Evolutionary conservation across 2,797 vertebrate species (phyloP).

Genomic region (Oreochromis grahami): DNA sequence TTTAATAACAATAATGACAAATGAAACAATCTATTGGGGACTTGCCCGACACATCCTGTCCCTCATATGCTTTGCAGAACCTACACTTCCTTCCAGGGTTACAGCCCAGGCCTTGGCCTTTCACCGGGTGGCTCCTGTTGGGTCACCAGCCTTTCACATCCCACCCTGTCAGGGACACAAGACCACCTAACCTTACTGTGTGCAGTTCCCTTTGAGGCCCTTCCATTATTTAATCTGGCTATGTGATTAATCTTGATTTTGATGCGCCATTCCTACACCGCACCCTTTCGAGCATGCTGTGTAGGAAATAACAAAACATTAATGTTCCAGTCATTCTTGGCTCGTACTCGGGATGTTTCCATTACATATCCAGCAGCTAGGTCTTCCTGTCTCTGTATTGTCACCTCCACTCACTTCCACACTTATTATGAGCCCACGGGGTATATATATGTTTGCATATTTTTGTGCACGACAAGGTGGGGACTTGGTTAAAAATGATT

Average conservation of each 20-base stretch:
- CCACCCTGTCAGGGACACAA: slow-evolving; percentile 5
- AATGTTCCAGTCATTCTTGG: slow-evolving; percentile 15
- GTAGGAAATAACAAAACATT: slow-evolving; percentile 14
- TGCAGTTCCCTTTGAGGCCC: background rate
- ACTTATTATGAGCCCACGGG: background rate
- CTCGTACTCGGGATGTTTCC: slow-evolving; percentile 22
- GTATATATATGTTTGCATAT: slow-evolving; percentile 9
- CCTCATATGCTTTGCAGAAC: slow-evolving; percentile 55
- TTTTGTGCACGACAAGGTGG: background rate
- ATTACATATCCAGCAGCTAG: slow-evolving; percentile 27
- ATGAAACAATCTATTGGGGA: slow-evolving; percentile 31
- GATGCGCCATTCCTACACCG: background rate
- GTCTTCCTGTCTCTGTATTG: slow-evolving; percentile 41
- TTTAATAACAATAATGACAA: slow-evolving; percentile 20
- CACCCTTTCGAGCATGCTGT: background rate
- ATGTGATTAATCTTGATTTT: background rate
- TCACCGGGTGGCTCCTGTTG: slow-evolving; percentile 76
- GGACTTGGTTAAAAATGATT: background rate
- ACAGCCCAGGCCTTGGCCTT: slow-evolving; percentile 81
- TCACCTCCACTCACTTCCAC: slow-evolving; percentile 22
- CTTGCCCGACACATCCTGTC: slow-evolving; percentile 78
- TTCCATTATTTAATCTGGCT: background rate
- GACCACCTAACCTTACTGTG: background rate
- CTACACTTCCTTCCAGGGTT: slow-evolving; percentile 86
- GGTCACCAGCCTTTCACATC: slow-evolving; percentile 47